Conservation (phyloP, 2,888 invertebrate genomes). For the Meiosimyza decipiens region DNA sequence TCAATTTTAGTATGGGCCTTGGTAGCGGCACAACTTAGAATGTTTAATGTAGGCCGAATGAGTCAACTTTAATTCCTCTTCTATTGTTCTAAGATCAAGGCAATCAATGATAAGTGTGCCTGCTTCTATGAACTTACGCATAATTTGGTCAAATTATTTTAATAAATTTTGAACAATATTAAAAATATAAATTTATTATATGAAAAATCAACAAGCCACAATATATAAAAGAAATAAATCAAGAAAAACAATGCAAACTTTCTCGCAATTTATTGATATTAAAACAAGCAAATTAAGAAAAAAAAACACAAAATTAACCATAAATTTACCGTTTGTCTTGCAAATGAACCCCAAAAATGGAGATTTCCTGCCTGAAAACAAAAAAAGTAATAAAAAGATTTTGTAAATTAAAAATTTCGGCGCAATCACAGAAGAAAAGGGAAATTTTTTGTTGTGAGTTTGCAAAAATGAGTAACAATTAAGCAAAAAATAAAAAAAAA, state of each 20-base stretch:
- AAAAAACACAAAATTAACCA: conserved; percentile 39
- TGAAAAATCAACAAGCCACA: conserved; percentile 33
- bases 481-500: conserved; percentile 13
- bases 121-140: too few species aligned
- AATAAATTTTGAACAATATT: too few species aligned
- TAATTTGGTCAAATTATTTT: too few species aligned
- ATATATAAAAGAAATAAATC: conserved; percentile 40
- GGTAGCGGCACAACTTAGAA: too few species aligned
- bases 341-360: conserved; percentile 66
- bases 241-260: conserved; percentile 30
- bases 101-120: too few species aligned
- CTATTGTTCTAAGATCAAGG: too few species aligned
- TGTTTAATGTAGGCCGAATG: too few species aligned
- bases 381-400: conserved; percentile 53
- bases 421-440: conserved; percentile 36
- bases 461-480: conserved; percentile 34
- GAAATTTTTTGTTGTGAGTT: conserved; percentile 33
- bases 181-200: too few species aligned
- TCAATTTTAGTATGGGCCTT: too few species aligned
- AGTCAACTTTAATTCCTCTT: too few species aligned
- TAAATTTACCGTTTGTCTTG: conserved; percentile 64
- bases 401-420: conserved; percentile 45
- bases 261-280: background rate
- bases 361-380: conserved; percentile 66
- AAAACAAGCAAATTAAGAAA: too few species aligned